Evolutionary conservation across 2,113 vertebrate species (phyloP), one percentile per base, ranked within the genome.

Genomic region (Irena cyanogastra): DNA sequence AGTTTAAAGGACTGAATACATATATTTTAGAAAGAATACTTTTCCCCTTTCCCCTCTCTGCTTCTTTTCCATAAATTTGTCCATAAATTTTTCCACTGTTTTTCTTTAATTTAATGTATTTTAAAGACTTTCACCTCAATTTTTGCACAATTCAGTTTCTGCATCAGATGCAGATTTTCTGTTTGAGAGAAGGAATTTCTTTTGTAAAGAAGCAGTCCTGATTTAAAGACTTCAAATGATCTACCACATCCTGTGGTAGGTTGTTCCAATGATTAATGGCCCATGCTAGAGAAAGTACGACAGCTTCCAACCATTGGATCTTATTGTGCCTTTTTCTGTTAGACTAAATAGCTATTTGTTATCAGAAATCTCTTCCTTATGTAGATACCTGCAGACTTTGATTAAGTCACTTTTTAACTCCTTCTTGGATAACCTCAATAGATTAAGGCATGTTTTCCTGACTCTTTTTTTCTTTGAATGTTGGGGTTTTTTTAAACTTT

Each of bases 191-290:
- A 39, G 26, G 44, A 70, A 81, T 90, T 93, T 92, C 56, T 94
- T 97, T 94, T 93, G 83, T 72, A 93, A 91, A 93, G 82, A 90
- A 68, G 33, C 68, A 93, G 87, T 83, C 79, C 88, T 94, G 88
- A 92, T 96, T 95, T 96, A 89, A 96, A 94, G 92, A 93, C 90
- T 94, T 94, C 85, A 83, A 47, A 93, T 96, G 94, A 95, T 94
- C 93, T 94, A 96, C 87, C 88, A 74, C 88, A 94, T 95, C 92
- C 96, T 94, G 92, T 19, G 72, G 83, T 96, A 95, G 94, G 90
- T 96, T 96, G 90, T 95, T 97, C 78, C n/a, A 7, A 74, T 94
- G 95, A 96, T 96, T 97, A 97, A 96, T 94, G 85, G 76, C 60
- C 76, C 76, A 27, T 64, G 88, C 52, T 94, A 80, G 93, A 93